These are phyloP conservation scores for Varroa destructor DNA, from an alignment of 1,140 invertebrate species.

Conservation along the genomic window DNA sequence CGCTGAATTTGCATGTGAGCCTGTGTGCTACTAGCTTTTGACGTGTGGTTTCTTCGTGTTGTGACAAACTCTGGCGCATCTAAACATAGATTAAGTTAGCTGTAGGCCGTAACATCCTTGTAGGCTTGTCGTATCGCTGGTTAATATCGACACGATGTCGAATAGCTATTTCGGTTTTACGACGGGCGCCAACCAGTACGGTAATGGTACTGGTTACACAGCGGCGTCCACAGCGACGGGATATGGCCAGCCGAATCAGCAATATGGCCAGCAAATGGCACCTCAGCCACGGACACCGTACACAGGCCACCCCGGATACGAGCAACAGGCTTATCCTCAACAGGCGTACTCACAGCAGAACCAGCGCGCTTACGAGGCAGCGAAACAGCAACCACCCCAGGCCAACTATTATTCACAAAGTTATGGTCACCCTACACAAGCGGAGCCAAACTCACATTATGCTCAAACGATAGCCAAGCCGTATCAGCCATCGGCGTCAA, in stretches of 20 bases:
- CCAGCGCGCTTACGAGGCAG: constrained; percentile 5
- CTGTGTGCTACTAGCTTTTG: too few species aligned
- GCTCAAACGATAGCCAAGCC: constrained; percentile 4
- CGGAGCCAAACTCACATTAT: constrained; percentile 4
- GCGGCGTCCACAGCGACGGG: constrained; percentile 7
- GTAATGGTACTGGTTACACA: constrained; percentile 8
- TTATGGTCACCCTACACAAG: constrained; percentile 9
- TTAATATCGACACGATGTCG: background rate
- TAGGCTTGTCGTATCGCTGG: too few species aligned
- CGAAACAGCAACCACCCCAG: background rate
- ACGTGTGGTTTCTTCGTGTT: too few species aligned
- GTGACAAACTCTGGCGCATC: too few species aligned
- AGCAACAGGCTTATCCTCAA: background rate
- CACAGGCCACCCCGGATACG: constrained; percentile 4
- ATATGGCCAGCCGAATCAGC: constrained; percentile 9
- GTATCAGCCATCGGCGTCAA: constrained; percentile 13
- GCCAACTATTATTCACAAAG: constrained; percentile 8
- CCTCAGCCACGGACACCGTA: constrained; percentile 5
- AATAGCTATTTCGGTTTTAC: constrained; percentile 27
- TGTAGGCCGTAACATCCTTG: too few species aligned
- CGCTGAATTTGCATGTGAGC: too few species aligned
- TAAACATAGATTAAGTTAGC: too few species aligned
- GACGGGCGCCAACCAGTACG: constrained; percentile 11
- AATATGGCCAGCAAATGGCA: background rate
- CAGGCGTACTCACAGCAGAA: constrained; percentile 18